Percentiles rank a stretch among this genome's conserved stretches.
Evolutionary conservation across 2,797 vertebrate species (phyloP).

Genomic region (Morus bassanus): DNA sequence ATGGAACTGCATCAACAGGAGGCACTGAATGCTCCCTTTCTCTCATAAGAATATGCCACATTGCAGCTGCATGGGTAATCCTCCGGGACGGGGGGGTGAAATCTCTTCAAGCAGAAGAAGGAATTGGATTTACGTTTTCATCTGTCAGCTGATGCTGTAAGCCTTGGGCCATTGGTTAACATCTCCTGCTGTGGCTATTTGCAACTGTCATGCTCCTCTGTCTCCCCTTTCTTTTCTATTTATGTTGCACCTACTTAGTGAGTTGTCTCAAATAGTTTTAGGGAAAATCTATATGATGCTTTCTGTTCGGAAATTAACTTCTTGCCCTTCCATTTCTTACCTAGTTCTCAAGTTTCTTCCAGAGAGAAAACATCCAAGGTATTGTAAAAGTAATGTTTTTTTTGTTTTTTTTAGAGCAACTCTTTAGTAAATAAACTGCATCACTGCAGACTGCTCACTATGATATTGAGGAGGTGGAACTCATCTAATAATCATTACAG

Average conservation of each 20-base stretch:
- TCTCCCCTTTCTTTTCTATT: not conserved
- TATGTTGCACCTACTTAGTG: not conserved
- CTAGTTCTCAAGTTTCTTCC: not conserved
- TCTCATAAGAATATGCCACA: not conserved
- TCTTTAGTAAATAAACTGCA: not conserved
- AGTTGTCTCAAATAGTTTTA: not conserved
- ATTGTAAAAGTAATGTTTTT: not conserved
- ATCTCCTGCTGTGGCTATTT: not conserved
- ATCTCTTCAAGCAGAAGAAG: not conserved
- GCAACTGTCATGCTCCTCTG: not conserved
- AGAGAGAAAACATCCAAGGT: not conserved
- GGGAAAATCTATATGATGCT: not conserved
- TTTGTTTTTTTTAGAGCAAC: not conserved
- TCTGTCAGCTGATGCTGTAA: not conserved
- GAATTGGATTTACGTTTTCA: not conserved
- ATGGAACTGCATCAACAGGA: constrained; percentile 7
- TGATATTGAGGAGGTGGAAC: constrained; percentile 3
- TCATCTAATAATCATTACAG: not conserved
- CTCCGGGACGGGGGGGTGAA: not conserved
- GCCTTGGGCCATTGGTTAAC: not conserved
- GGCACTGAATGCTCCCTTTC: not conserved
- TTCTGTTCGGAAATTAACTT: not conserved
- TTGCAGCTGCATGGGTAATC: rapidly evolving
- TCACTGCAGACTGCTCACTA: not conserved
- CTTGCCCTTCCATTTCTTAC: not conserved